These are phyloP conservation scores for Agrilus planipennis DNA, from an alignment of 1,140 invertebrate genomes.

Conservation along the genomic window DNA sequence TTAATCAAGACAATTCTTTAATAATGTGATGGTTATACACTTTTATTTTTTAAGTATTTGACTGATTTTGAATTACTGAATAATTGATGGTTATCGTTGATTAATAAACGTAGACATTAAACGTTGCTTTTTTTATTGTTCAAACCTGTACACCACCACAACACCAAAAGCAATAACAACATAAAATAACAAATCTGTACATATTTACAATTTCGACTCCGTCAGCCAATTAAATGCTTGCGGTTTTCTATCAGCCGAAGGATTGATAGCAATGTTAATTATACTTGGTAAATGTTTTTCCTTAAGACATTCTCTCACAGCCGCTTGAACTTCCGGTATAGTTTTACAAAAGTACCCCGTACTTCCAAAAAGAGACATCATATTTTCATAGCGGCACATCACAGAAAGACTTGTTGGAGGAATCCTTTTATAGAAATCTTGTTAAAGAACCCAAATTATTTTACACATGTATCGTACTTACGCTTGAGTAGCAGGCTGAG, in stretches of 20 bases:
- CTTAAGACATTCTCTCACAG: slow-evolving; percentile 53
- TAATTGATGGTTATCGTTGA: slow-evolving; percentile 8
- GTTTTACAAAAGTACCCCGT: slow-evolving; percentile 70
- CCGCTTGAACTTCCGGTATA: slow-evolving; percentile 57
- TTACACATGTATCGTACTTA: slow-evolving; percentile 36
- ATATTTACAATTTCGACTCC: slow-evolving; percentile 68
- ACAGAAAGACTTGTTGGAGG: slow-evolving; percentile 69
- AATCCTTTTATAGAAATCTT: slow-evolving; percentile 44
- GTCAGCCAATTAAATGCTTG: slow-evolving; percentile 88
- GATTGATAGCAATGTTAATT: slow-evolving; percentile 85
- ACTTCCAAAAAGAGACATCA: slow-evolving; percentile 75
- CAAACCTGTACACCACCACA: neutral
- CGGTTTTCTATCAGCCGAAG: slow-evolving; percentile 76
- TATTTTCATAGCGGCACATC: slow-evolving; percentile 75
- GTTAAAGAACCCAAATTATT: slow-evolving; percentile 17
- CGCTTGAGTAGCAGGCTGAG: neutral
- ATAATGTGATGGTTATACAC: too few relatives aligned
- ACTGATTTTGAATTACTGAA: too few relatives aligned
- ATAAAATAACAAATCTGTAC: slow-evolving; percentile 5
- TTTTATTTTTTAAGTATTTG: too few relatives aligned
- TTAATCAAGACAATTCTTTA: too few relatives aligned
- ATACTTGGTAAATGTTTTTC: slow-evolving; percentile 65
- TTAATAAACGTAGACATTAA: slow-evolving; percentile 8
- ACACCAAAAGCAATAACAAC: neutral
- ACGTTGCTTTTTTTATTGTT: neutral